Base-by-base conservation (phyloP, 2,888 invertebrate species). In the Acleris holmiana region DNA sequence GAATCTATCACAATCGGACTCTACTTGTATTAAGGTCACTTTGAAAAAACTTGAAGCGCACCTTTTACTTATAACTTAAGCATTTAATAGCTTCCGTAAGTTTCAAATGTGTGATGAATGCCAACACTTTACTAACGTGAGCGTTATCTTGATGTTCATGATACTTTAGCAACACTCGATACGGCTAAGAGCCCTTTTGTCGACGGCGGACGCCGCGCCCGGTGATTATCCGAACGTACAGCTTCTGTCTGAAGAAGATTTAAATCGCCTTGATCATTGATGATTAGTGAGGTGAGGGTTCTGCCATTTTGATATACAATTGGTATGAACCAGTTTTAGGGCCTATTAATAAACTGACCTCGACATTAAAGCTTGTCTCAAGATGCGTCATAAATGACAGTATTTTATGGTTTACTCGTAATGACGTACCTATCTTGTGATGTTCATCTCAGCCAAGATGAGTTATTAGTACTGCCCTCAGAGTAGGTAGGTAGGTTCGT, bases 141-240 rank as follows among this genome's bases (percentile, higher is more conserved):
- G 72, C 71, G 73, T 80, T 84, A 82, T 84, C 83, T 70, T 69
- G 74, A 85, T 83, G 69, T 67, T 76, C 70, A 72, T 73, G 80
- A 82, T 81, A 82, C 78, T 81, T 77, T 77, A 78, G 76, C 80
- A 78, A 84, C 82, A 85, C 82, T 82, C 73, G 85, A 88, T 88
- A 83, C 80, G 80, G 84, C 83, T 80, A 76, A 82, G 77, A 80
- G 78, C 74, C 78, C 67, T 80, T 69, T 72, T 69, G 63, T 75
- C 74, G 70, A 69, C 23, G 21, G 40, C 53, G 53, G 47, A 46
- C 73, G 74, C 76, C 74, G 69, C 70, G 69, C 41, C 68, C 73
- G 70, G 69, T 69, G 68, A 73, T 76, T 72, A 72, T 70, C 69
- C 69, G 66, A 69, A 71, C 67, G 68, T 72, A 69, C 67, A 40